Evolutionary conservation across 2,113 vertebrate genomes (phyloP).

Genomic region (Eudorcas thomsonii): DNA sequence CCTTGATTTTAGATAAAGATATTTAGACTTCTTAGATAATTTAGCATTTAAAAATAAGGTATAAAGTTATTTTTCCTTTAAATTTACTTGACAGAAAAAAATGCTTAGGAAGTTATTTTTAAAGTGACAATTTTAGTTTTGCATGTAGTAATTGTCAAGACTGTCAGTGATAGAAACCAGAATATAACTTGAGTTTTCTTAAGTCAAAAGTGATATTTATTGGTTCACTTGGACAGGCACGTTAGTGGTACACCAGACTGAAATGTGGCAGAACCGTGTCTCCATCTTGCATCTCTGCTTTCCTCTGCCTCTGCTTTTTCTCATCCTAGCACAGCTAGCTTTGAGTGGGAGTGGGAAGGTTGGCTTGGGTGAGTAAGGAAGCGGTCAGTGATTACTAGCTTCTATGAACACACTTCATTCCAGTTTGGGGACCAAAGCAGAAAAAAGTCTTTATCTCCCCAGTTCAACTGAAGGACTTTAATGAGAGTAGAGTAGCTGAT

Average conservation of each 20-base stretch:
- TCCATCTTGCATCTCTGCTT: background rate
- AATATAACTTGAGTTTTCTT: background rate
- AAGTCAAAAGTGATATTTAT: background rate
- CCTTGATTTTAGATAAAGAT: constrained; percentile 6
- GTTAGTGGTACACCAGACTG: background rate
- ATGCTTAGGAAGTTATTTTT: background rate
- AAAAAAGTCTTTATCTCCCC: background rate
- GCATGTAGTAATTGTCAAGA: background rate
- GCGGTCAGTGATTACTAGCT: background rate
- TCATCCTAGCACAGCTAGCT: background rate
- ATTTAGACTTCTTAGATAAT: background rate
- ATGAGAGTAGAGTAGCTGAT: background rate
- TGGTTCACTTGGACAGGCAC: background rate
- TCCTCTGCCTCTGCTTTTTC: background rate
- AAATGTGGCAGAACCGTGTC: rapidly evolving
- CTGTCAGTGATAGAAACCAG: background rate
- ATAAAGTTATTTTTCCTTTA: background rate
- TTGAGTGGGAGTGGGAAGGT: background rate
- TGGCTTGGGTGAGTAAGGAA: background rate
- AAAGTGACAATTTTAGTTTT: background rate
- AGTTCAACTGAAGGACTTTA: background rate
- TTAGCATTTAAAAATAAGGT: background rate
- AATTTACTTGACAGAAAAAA: background rate
- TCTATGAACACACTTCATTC: background rate
- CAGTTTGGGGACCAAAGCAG: background rate